Evolutionary conservation across 2,888 invertebrate species (phyloP).

Genomic region (Agrochola circellaris): DNA sequence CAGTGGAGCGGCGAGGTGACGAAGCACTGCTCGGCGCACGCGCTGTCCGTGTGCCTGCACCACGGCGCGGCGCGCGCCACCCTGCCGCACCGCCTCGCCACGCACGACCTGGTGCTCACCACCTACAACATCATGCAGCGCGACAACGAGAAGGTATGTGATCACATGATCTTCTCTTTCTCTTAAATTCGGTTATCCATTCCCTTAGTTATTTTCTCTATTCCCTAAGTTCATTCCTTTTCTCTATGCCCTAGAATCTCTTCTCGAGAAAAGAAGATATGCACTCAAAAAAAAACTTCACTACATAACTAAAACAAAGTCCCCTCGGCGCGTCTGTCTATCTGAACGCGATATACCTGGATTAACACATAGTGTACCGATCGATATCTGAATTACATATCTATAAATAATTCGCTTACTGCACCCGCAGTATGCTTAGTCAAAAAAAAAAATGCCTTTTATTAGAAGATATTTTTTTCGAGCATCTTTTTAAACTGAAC

Average conservation of each 20-base stretch:
- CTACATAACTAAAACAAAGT: no score
- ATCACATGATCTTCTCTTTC: not conserved
- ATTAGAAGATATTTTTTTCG: no score
- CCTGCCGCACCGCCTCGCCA: slow-evolving; percentile 91
- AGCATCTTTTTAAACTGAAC: not conserved
- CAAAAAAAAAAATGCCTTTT: no score
- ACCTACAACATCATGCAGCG: slow-evolving; percentile 95
- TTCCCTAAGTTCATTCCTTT: no score
- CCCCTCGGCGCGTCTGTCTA: no score
- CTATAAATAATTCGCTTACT: not conserved
- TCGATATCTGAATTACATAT: not conserved
- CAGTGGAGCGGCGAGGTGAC: slow-evolving; percentile 97
- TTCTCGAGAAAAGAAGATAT: no score
- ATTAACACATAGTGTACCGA: no score
- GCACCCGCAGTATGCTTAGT: not conserved
- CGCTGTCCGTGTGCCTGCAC: slow-evolving; percentile 93
- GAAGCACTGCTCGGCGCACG: slow-evolving; percentile 91
- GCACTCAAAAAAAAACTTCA: no score
- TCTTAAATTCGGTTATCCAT: not conserved
- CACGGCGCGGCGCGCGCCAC: slow-evolving; percentile 95
- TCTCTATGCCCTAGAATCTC: no score
- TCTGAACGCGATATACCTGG: no score
- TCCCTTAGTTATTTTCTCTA: not conserved
- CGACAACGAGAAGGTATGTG: slow-evolving; percentile 89
- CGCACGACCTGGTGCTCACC: slow-evolving; percentile 96